Evolutionary conservation across 2,888 invertebrate species (phyloP).

Genomic region (Epiperipatus broadwayi): DNA sequence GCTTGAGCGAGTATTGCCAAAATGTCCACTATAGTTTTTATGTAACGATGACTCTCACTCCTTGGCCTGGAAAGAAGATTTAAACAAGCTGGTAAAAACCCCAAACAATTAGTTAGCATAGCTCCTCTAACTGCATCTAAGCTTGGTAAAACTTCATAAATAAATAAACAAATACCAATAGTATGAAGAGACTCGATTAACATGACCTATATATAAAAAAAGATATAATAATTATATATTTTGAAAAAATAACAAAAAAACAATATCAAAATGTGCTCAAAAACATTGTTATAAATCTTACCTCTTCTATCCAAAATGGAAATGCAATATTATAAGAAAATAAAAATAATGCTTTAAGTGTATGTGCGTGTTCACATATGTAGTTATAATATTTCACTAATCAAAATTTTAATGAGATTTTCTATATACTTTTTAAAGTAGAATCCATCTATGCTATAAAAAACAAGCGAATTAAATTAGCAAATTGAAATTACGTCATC

Average conservation of each 20-base stretch:
- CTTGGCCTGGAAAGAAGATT: constrained; percentile 61
- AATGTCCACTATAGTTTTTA: constrained; percentile 40
- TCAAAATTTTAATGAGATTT: no score
- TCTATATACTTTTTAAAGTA: no score
- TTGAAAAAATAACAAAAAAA: neutral
- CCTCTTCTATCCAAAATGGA: neutral
- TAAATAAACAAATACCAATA: constrained; percentile 61
- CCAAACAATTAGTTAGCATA: constrained; percentile 86
- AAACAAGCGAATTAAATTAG: no score
- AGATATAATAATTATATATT: constrained; percentile 18
- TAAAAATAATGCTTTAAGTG: no score
- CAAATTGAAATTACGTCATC: no score
- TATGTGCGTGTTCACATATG: no score
- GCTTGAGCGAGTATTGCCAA: constrained; percentile 69
- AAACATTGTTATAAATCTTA: neutral
- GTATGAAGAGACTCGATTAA: constrained; percentile 72
- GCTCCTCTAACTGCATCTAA: constrained; percentile 83
- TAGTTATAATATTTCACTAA: no score
- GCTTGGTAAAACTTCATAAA: constrained; percentile 72
- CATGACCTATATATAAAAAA: constrained; percentile 36
- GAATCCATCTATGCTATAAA: no score
- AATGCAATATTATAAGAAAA: no score
- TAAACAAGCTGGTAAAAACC: constrained; percentile 65
- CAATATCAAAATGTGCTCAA: neutral
- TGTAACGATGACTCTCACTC: constrained; percentile 36